Base-by-base conservation (phyloP, 2,888 invertebrate genomes). In the Axea sp. region DNA sequence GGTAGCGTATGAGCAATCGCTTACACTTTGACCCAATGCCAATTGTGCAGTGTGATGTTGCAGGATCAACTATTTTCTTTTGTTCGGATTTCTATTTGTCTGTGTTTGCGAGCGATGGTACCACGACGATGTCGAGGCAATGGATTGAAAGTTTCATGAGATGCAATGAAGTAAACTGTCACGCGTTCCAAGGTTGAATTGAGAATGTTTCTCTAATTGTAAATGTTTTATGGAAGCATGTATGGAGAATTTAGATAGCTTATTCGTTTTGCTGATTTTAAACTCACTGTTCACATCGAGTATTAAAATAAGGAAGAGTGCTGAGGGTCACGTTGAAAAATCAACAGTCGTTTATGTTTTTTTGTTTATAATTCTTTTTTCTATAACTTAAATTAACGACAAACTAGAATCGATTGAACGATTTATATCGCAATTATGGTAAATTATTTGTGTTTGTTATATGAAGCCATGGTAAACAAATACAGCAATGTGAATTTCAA, bases 101-200 rank as follows among this genome's bases (percentile, higher is more conserved):
- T 14, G 14, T n/a, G 60, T 31, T 47, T 37, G 62, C 53, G 41
- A 72, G 53, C 65, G 51, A 17, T 33, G 24, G 53, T 30, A 19
- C 45, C n/a, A n/a, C n/a, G n/a, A n/a, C n/a, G 53, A 31, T 22
- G 26, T 39, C 51, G 33, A 53, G 35, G 43, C 41, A 43, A 8
- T 47, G 37, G 26, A 67, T 62, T 73, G 65, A 73, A 73, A 73
- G 14, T 73, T 73, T 73, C 73, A 73, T 73, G 67, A 73, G 55
- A 73, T 73, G 67, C 67, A 73, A 62, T 73, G 53, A 73, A 60
- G 65, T 11, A 47, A 65, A 65, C 65, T 73, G 60, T 65, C 72
- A 73, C 53, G 60, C 26, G 51, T 26, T 31, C 53, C 65, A 37
- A 55, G 41, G 47, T 22, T 60, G 51, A 49, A 62, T 67, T 73